Evolutionary conservation across 1,140 invertebrate species (phyloP).

Genomic region (Dinoponera quadriceps): DNA sequence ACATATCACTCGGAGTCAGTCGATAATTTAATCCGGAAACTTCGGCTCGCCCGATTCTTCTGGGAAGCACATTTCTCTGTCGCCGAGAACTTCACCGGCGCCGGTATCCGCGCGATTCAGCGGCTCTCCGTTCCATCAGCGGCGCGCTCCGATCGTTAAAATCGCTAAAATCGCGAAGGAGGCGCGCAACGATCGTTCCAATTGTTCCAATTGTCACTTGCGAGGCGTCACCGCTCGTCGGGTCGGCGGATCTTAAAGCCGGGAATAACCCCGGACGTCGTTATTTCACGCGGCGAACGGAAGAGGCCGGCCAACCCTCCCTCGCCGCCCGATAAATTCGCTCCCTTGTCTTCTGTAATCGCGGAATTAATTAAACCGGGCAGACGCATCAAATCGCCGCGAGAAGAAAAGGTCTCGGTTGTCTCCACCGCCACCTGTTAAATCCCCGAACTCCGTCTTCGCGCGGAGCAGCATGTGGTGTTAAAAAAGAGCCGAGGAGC

Average conservation of each 20-base stretch:
- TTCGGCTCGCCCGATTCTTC: slow-evolving; percentile 25
- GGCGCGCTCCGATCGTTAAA: neutral
- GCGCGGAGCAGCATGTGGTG: too few relatives aligned
- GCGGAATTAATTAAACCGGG: too few relatives aligned
- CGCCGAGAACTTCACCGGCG: slow-evolving; percentile 8
- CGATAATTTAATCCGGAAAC: slow-evolving; percentile 19
- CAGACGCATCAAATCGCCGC: too few relatives aligned
- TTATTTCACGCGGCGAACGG: too few relatives aligned
- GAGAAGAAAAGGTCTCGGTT: too few relatives aligned
- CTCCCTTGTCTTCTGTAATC: too few relatives aligned
- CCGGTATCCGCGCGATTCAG: slow-evolving; percentile 16
- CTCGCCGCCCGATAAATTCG: too few relatives aligned
- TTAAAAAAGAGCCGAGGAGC: slow-evolving; percentile 21
- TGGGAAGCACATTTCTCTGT: neutral
- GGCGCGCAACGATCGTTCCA: slow-evolving; percentile 18
- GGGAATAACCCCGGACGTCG: neutral
- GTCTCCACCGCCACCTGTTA: too few relatives aligned
- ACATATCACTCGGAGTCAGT: too few relatives aligned
- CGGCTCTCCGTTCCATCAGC: slow-evolving; percentile 30
- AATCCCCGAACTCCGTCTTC: too few relatives aligned
- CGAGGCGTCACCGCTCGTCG: neutral
- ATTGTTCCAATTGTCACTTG: slow-evolving; percentile 30
- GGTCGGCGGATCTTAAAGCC: neutral
- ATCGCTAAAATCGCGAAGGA: too few relatives aligned
- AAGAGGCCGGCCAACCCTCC: too few relatives aligned